Evolutionary conservation across 1,140 invertebrate genomes (phyloP).

Genomic region (Zaprionus ornatus): DNA sequence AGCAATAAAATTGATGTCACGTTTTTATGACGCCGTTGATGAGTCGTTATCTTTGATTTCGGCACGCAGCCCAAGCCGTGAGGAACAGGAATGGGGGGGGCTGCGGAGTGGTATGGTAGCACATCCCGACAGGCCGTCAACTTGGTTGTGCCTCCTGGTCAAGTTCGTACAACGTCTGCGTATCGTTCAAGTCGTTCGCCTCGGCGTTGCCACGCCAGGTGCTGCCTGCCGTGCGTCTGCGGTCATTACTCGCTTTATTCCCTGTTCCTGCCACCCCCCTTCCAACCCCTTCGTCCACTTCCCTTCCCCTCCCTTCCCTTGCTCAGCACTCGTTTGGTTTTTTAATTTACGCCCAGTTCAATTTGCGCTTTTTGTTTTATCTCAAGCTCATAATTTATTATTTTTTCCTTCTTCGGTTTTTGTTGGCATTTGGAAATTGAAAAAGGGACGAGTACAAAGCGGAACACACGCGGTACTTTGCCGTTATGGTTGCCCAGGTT

Average conservation of each 20-base stretch:
- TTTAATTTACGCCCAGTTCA: slow-evolving; percentile 67
- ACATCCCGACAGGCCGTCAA: slow-evolving; percentile 28
- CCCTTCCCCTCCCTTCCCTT: not conserved
- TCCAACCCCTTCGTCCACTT: not conserved
- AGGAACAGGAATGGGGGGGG: not conserved
- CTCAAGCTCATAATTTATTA: slow-evolving; percentile 67
- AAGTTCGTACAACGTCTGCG: slow-evolving; percentile 21
- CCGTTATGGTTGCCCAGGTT: slow-evolving; percentile 1
- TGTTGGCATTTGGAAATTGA: slow-evolving; percentile 50
- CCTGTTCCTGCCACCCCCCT: slow-evolving; percentile 6
- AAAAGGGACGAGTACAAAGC: slow-evolving; percentile 22
- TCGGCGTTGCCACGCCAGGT: slow-evolving; percentile 45
- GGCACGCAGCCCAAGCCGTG: slow-evolving; percentile 47
- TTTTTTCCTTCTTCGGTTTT: slow-evolving; percentile 27
- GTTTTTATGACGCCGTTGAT: slow-evolving; percentile 81
- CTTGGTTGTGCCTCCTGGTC: slow-evolving; percentile 26
- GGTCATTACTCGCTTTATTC: slow-evolving; percentile 51
- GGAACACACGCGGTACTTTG: slow-evolving; percentile 17
- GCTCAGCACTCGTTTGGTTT: slow-evolving; percentile 19
- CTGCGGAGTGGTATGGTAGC: slow-evolving; percentile 4
- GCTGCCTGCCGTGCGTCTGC: slow-evolving; percentile 33
- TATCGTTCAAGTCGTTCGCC: not conserved
- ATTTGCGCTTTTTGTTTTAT: slow-evolving; percentile 71
- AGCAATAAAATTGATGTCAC: slow-evolving; percentile 79
- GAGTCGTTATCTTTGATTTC: slow-evolving; percentile 80